Conservation (phyloP, 2,888 invertebrate species). For the Eristalinus sepulchralis region DNA sequence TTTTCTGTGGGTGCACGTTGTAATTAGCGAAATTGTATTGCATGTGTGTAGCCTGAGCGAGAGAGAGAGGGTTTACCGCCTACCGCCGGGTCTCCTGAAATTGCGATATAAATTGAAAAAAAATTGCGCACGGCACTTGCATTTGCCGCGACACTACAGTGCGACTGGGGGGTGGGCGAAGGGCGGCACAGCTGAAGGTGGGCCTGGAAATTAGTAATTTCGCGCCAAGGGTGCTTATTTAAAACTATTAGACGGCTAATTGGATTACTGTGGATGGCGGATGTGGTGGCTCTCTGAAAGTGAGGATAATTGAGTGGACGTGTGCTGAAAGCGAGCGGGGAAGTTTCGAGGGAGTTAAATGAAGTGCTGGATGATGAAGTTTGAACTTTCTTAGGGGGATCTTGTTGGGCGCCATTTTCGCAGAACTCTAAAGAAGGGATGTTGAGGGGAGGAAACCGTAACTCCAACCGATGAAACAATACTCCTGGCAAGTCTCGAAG, state of each 20-base stretch:
- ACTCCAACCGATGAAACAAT: too few species aligned
- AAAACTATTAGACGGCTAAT: constrained; percentile 51
- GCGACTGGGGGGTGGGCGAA: neutral
- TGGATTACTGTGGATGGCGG: constrained; percentile 38
- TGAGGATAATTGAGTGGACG: neutral
- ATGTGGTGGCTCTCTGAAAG: neutral
- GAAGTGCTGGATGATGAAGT: neutral
- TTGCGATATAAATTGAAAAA: constrained; percentile 2
- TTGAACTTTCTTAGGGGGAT: too few species aligned
- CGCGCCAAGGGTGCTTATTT: constrained; percentile 56
- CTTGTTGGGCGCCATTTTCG: too few species aligned
- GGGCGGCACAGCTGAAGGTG: neutral
- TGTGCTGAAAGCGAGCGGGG: neutral
- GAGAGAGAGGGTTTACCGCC: neutral
- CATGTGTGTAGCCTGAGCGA: neutral
- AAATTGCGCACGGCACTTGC: constrained; percentile 49
- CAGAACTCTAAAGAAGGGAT: too few species aligned
- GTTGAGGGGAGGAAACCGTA: too few species aligned
- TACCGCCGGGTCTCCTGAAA: neutral
- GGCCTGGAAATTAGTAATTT: constrained; percentile 38
- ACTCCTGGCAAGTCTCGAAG: too few species aligned
- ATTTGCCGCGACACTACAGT: constrained; percentile 2
- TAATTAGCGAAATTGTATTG: neutral
- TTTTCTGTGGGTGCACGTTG: neutral
- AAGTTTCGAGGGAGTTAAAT: too few species aligned